phyloP scores from a whole-genome alignment of 1,140 invertebrate genomes.

The Oedothorax gibbosus region DNA sequence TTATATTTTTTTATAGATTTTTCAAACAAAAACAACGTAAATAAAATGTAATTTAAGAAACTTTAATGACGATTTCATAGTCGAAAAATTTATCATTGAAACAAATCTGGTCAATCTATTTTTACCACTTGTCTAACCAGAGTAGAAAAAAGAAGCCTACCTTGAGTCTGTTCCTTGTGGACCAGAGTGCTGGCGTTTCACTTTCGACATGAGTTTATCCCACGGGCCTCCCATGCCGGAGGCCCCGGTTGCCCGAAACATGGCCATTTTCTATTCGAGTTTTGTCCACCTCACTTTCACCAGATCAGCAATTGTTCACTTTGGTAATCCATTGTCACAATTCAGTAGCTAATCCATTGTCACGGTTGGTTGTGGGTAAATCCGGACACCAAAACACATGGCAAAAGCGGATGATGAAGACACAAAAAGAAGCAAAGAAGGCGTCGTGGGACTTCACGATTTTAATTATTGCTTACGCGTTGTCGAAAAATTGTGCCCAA shows the following conservation, averaged over 20 bases:
- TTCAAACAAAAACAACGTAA: no score
- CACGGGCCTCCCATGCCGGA: constrained; percentile 61
- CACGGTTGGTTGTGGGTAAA: background rate
- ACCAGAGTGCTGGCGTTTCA: constrained; percentile 70
- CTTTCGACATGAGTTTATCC: constrained; percentile 62
- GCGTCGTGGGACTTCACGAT: background rate
- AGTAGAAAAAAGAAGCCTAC: background rate
- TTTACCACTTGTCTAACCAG: no score
- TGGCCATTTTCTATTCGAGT: constrained; percentile 16
- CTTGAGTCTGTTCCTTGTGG: constrained; percentile 33
- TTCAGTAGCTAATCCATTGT: constrained; percentile 19
- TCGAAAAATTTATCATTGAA: no score
- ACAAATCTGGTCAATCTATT: background rate
- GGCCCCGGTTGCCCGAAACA: constrained; percentile 41
- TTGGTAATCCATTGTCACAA: background rate
- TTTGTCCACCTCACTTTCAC: background rate
- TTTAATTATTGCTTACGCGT: background rate
- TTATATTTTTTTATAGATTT: no score
- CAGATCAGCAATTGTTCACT: constrained; percentile 12
- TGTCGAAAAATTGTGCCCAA: constrained; percentile 45
- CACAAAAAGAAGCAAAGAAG: background rate
- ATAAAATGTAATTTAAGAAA: no score
- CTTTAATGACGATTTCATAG: no score
- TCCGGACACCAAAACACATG: background rate
- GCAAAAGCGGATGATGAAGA: background rate